Evolutionary conservation across 2,113 vertebrate genomes (phyloP).

Genomic region (Oryzias melastigma): DNA sequence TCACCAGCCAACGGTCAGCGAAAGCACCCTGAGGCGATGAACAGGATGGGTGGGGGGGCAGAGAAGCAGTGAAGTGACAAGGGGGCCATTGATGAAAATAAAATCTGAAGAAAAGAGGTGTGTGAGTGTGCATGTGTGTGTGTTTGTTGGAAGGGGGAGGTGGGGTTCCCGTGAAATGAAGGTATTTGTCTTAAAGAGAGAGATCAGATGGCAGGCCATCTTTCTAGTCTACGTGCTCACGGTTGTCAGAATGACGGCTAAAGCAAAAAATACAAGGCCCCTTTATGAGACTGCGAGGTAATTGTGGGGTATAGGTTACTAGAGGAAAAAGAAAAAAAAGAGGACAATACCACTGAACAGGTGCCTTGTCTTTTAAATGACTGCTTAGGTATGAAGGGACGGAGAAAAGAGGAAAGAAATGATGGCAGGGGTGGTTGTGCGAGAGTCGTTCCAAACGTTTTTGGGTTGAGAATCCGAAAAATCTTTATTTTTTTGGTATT

Average conservation of each 20-base stretch:
- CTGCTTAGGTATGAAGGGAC: conserved; percentile 63
- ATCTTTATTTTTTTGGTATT: background rate
- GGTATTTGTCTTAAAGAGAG: conserved; percentile 69
- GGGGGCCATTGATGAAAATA: conserved; percentile 69
- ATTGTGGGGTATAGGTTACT: conserved; percentile 71
- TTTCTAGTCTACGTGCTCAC: conserved; percentile 45
- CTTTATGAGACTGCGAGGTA: conserved; percentile 64
- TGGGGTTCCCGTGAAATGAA: conserved; percentile 59
- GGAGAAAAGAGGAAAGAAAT: conserved; percentile 32
- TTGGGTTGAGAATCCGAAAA: background rate
- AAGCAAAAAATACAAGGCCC: conserved; percentile 61
- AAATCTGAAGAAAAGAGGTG: conserved; percentile 44
- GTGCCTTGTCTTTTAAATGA: conserved; percentile 62
- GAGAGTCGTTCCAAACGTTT: conserved; percentile 4
- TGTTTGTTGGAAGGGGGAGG: background rate
- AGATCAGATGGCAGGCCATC: conserved; percentile 65
- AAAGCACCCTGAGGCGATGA: conserved; percentile 46
- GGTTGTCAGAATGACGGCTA: conserved; percentile 55
- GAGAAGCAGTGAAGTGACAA: conserved; percentile 61
- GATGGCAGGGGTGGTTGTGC: conserved; percentile 15
- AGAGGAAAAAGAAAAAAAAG: conserved; percentile 50
- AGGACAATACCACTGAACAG: conserved; percentile 58
- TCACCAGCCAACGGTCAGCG: conserved; percentile 52
- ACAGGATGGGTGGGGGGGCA: conserved; percentile 41
- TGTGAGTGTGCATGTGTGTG: background rate